Conservation (phyloP, 2,113 vertebrate genomes). For the Corynorhinus townsendii region DNA sequence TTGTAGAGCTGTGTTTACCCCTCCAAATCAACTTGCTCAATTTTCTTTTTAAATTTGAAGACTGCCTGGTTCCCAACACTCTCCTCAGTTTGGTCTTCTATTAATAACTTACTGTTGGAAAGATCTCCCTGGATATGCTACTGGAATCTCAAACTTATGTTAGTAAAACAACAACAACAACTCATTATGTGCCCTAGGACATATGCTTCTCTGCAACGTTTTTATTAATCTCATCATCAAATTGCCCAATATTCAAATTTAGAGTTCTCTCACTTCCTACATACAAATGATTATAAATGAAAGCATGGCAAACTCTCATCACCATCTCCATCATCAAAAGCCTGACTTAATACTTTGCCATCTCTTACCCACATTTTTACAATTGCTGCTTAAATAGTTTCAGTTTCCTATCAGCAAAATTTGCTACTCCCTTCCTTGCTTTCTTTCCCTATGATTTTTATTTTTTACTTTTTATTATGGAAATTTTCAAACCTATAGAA, state of each 20-base stretch:
- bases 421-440: background rate
- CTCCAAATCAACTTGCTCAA: background rate
- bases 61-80: background rate
- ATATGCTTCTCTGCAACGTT: background rate
- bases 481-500: background rate
- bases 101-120: background rate
- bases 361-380: background rate
- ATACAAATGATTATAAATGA: background rate
- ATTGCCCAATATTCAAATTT: background rate
- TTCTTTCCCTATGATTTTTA: background rate
- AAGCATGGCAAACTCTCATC: background rate
- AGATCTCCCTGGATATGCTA: background rate
- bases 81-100: background rate
- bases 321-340: background rate
- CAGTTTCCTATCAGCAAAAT: constrained; percentile 10
- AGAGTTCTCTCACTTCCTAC: background rate
- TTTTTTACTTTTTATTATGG: background rate
- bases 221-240: background rate
- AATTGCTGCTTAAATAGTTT: background rate
- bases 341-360: background rate
- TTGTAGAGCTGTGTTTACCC: background rate
- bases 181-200: background rate
- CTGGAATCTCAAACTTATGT: background rate
- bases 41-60: background rate
- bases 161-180: background rate